Conservation (phyloP, 2,113 vertebrate genomes). For the Puma concolor region DNA sequence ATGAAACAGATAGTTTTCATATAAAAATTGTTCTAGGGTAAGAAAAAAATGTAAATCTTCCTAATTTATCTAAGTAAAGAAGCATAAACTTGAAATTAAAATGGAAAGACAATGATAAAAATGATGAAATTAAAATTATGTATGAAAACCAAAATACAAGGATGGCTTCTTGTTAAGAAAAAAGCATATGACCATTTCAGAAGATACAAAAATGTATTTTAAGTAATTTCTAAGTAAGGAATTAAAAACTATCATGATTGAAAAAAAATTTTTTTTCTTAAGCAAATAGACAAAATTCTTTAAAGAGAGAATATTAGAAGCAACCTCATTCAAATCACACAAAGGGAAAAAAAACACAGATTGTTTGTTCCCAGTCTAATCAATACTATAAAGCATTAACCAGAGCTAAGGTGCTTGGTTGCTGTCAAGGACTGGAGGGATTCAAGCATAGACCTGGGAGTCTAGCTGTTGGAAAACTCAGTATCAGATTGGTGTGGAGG, state of each 20-base stretch:
- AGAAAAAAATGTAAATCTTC: background rate
- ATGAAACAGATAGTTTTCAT: background rate
- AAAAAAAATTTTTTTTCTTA: background rate
- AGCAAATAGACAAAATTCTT: background rate
- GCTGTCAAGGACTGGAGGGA: background rate
- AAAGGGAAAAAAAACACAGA: background rate
- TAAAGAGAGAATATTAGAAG: background rate
- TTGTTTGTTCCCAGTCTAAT: background rate
- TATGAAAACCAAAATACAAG: background rate
- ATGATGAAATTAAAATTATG: background rate
- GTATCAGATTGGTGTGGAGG: background rate
- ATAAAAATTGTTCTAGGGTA: background rate
- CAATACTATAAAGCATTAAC: background rate
- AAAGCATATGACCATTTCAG: background rate
- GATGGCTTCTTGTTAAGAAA: background rate
- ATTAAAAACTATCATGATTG: background rate
- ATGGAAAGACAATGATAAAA: background rate
- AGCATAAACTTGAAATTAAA: background rate
- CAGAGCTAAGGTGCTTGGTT: background rate
- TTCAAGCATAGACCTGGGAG: background rate
- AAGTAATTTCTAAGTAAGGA: background rate
- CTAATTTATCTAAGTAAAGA: background rate
- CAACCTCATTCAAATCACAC: background rate
- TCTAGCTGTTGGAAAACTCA: background rate
- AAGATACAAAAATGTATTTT: background rate